Base-by-base conservation (phyloP, 2,797 vertebrate genomes). In the Crax fasciolata region DNA sequence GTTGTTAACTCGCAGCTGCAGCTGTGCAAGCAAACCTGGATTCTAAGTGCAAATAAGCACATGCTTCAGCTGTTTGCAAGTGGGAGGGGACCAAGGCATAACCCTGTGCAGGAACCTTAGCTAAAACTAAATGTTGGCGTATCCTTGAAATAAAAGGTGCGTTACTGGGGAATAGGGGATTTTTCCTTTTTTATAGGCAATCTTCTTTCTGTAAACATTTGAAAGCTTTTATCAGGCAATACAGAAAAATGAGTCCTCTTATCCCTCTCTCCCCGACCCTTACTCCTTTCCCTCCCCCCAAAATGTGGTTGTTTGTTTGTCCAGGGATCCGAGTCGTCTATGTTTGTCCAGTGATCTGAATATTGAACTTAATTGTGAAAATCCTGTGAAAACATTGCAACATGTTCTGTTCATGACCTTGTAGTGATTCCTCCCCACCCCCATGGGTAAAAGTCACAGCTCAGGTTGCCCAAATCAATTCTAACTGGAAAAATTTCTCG, bases 1-100 rank as follows among this genome's bases (percentile, higher is more conserved):
- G 85, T 86, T 89, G 66, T 73, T 78, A 73, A 25, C 72, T 82
- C 32, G 2, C 48, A 68, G 30, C 27, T 92, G 87, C 93, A 94
- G 85, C 86, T 95, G 92, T 89, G 90, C 92, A 93, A 94, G 89
- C 79, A 93, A 91, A 79, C 41, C 25, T 10, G 1, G 68, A 89
- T 85, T 94, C 25, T 44, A 8, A 93, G 62, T 76, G 59, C 78
- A 93, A 91, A 91, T 78, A 93, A 13, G 28, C 73, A 67, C 21
- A 1, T 84, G 71, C 71, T 90, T 93, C 62, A 76, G 70, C 80
- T 74, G 48, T 90, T 90, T 86, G 62, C 55, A 67, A 51, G 70
- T 70, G 77, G 70, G 67, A 90, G 62, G 30, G 17, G 55, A 44
- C 46, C 44, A 46, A 66, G 48, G 46, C 51, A 78, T 51, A 58